Evolutionary conservation across 2,888 invertebrate genomes (phyloP), one percentile per base, ranked within the genome.

Genomic region (Eucera pruinosa): DNA sequence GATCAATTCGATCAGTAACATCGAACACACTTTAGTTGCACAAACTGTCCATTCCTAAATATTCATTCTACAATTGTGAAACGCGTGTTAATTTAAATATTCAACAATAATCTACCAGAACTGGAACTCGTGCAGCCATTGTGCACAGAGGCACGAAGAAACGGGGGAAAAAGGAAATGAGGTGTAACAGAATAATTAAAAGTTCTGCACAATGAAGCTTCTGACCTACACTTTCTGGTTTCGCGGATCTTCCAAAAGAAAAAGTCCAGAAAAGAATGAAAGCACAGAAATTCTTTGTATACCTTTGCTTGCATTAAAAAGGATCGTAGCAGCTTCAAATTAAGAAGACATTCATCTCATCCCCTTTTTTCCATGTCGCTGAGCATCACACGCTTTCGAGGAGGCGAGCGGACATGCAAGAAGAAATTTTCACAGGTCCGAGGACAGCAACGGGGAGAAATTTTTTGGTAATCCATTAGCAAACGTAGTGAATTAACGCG

Each of bases 391-490:
- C 39, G 47, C 27, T 23, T 23, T 15, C 41, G 23, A 43, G 33
- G 50, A 43, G 47, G 50, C 36, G 47, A 52, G 30, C 20, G 20
- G 36, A 18, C 23, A 58, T 25, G 62, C 36, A 50, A 66, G 69
- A 75, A 62, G 55, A 65, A n/a, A 68, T n/a, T 33, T 27, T 58
- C 68, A 54, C 48, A 74, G 70, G 67, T 69, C 39, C 70, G 58
- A 54, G 67, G 55, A 58, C 70, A 66, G 11, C 80, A 23, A 43
- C 36, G 68, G 52, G 36, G 50, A 45, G 45, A 58, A n/a, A 18
- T 25, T 4, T 30, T 43, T 80, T 70, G 80, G 75, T 80, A 82
- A 80, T 61, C 50, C 60, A 70, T 54, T 76, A 57, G n/a, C 61
- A 54, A 52, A 27, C 20, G 27, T 64, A 54, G 52, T 30, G 52